phyloP scores from a whole-genome alignment of 2,797 vertebrate genomes.

The Odontamblyopus lacepedii region DNA sequence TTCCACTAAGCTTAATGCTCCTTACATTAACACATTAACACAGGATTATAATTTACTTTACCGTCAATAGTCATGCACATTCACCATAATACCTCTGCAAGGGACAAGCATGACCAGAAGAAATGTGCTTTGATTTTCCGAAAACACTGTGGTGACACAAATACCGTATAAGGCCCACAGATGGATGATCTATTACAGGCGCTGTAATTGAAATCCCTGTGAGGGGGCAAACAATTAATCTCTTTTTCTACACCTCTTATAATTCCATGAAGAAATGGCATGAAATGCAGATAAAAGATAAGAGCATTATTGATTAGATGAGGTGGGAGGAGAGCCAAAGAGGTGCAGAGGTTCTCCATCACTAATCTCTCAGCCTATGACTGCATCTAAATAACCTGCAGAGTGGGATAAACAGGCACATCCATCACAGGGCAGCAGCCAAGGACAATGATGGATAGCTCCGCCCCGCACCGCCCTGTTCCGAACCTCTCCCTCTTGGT shows the following conservation, averaged over 20 bases:
- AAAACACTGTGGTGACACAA: slow-evolving; percentile 52
- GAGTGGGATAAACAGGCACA: slow-evolving; percentile 77
- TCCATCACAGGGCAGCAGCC: slow-evolving; percentile 68
- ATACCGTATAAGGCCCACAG: slow-evolving; percentile 51
- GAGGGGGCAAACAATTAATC: slow-evolving; percentile 65
- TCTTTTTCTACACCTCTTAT: slow-evolving; percentile 42
- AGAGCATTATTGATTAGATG: slow-evolving; percentile 67
- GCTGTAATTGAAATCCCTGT: slow-evolving; percentile 69
- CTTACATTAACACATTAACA: slow-evolving; percentile 37
- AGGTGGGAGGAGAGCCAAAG: slow-evolving; percentile 50
- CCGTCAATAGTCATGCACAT: slow-evolving; percentile 46
- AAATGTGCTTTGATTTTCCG: slow-evolving; percentile 42
- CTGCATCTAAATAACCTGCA: slow-evolving; percentile 81
- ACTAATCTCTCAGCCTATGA: slow-evolving; percentile 69
- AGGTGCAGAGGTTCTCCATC: slow-evolving; percentile 69
- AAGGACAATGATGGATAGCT: slow-evolving; percentile 75
- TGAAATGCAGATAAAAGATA: slow-evolving; percentile 71
- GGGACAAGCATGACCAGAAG: slow-evolving; percentile 26
- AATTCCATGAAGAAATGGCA: slow-evolving; percentile 59
- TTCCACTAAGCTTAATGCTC: slow-evolving; percentile 47
- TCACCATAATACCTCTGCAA: slow-evolving; percentile 33
- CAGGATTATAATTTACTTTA: slow-evolving; percentile 44
- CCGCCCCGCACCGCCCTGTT: slow-evolving; percentile 42
- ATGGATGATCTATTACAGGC: slow-evolving; percentile 65
- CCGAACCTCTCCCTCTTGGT: slow-evolving; percentile 53